These are phyloP conservation scores for Nipponia nippon DNA, from an alignment of 2,113 vertebrate genomes.

Conservation along the genomic window DNA sequence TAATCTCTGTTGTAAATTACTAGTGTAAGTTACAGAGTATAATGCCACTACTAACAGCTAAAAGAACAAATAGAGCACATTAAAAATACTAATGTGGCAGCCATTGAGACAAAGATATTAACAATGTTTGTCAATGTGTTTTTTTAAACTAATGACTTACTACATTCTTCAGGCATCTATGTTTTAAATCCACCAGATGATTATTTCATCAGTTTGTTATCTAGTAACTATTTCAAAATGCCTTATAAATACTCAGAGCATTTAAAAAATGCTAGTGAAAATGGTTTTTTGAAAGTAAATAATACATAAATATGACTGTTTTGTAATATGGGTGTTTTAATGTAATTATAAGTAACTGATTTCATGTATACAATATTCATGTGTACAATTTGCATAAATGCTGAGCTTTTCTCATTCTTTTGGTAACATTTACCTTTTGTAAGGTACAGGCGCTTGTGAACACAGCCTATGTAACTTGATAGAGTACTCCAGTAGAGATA, in stretches of 20 bases:
- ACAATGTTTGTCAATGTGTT: slow-evolving; percentile 35
- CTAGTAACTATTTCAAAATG: neutral
- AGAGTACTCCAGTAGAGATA: neutral
- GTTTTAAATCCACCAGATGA: slow-evolving; percentile 4
- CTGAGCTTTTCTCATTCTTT: neutral
- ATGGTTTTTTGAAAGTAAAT: neutral
- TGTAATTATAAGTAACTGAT: neutral
- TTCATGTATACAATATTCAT: neutral
- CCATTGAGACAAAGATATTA: neutral
- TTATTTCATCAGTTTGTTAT: neutral
- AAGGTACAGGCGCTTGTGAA: neutral
- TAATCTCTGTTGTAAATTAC: slow-evolving; percentile 49
- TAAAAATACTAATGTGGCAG: slow-evolving; percentile 42
- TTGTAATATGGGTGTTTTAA: neutral
- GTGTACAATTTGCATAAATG: neutral
- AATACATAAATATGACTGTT: neutral
- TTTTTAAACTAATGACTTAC: neutral
- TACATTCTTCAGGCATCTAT: neutral
- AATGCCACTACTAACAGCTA: slow-evolving; percentile 45
- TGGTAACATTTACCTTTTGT: neutral
- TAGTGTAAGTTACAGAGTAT: slow-evolving; percentile 35
- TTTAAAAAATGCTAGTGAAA: neutral
- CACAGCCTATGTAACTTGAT: neutral
- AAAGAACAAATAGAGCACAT: slow-evolving; percentile 44
- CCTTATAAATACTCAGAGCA: neutral